Evolutionary conservation across 1,140 invertebrate species (phyloP).

Genomic region (Neotoxoptera formosana): DNA sequence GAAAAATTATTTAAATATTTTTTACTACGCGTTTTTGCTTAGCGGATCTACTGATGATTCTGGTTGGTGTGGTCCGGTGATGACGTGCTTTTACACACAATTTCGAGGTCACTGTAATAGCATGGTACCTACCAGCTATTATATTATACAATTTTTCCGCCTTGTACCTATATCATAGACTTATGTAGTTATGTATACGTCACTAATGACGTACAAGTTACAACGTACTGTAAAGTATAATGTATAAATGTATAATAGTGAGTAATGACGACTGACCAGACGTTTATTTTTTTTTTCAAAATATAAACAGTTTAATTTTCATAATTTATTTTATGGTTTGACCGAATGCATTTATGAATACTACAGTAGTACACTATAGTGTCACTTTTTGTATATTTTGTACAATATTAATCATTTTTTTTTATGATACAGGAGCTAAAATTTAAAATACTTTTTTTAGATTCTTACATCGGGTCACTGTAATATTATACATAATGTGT

Average conservation of each 20-base stretch:
- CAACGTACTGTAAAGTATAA: neutral
- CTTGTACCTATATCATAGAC: neutral
- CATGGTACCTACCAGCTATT: neutral
- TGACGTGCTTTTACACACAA: slow-evolving; percentile 16
- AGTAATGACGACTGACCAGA: neutral
- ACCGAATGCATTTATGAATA: neutral
- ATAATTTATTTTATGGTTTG: neutral
- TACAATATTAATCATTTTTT: neutral
- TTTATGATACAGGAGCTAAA: neutral
- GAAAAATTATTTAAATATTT: neutral
- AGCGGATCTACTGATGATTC: neutral
- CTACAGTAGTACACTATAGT: too few species aligned
- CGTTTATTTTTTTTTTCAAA: neutral
- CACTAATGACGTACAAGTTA: neutral
- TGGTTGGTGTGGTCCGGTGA: neutral
- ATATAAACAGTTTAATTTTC: neutral
- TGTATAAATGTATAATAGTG: neutral
- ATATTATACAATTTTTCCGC: neutral
- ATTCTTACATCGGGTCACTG: too few species aligned
- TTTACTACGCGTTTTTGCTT: neutral
- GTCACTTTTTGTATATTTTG: neutral
- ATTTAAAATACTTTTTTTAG: neutral
- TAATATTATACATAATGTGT: neutral
- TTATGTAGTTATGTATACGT: too few species aligned
- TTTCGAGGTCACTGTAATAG: neutral